These are phyloP conservation scores for Madoqua kirkii DNA, from an alignment of 2,113 vertebrate genomes.

Conservation along the genomic window DNA sequence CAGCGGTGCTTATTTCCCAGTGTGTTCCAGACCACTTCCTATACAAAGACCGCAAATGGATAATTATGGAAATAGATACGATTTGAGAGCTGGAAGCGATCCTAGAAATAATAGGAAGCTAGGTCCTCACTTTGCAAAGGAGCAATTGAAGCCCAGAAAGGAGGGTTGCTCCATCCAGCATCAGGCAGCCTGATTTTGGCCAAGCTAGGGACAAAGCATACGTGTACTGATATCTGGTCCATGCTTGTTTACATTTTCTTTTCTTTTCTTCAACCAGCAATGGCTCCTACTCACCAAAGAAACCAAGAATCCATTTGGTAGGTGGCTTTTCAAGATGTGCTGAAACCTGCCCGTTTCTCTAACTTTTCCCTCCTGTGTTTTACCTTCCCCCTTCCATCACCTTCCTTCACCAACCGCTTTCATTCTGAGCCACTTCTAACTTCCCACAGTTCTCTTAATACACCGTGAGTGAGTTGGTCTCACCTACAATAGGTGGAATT, in stretches of 20 bases:
- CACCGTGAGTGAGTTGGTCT: fast-evolving
- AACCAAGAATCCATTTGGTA: background rate
- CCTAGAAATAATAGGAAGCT: background rate
- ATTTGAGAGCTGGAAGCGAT: background rate
- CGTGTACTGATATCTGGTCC: background rate
- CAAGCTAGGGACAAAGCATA: background rate
- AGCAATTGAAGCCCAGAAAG: background rate
- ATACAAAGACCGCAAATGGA: background rate
- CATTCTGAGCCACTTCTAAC: background rate
- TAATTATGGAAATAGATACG: background rate
- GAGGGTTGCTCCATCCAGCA: background rate
- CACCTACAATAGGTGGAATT: background rate
- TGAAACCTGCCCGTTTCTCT: background rate
- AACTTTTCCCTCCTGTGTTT: background rate
- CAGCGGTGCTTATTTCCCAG: background rate
- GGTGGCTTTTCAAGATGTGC: background rate
- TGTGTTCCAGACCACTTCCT: constrained; percentile 16
- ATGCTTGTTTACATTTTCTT: background rate
- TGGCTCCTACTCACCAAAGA: background rate
- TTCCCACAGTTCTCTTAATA: background rate
- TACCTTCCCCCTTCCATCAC: too few species aligned
- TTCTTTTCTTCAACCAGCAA: background rate
- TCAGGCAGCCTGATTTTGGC: background rate
- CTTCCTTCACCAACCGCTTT: background rate
- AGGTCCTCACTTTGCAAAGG: background rate